Base-by-base conservation (phyloP, 1,140 invertebrate species). In the Drosophila sucinea region DNA sequence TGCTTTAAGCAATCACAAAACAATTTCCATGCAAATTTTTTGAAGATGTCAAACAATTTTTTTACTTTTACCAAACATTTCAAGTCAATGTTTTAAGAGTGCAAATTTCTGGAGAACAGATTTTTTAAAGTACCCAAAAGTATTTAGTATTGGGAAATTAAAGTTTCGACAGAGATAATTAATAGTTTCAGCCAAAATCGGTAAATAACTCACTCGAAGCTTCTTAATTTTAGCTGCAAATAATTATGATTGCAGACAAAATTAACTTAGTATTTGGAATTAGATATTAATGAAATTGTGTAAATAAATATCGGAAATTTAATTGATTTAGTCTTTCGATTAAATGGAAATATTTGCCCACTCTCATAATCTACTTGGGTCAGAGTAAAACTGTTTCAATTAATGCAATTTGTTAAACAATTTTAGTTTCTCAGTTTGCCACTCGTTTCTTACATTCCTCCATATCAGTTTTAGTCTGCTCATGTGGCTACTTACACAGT, bases 401-500 rank as follows among this genome's bases (percentile, higher is more conserved):
- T 35, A 17, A 58, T 58, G 32, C 56, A 38, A 58, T 58, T 58
- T 58, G 56, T 58, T 38, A 11, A 58, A 58, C 32, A 27, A 51
- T 51, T 27, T 51, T 51, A 51, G 44, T 51, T 10, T 51, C 44
- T 27, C 23, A 58, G 56, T 38, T 58, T 25, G 4, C 5, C 5
- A 23, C 6, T 58, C 56, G 17, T 35, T 57, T 33, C 56, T 38
- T 58, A n/a, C 32, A 55, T 70, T 75, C 17, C 17, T 23, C 23
- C 10, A 51, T 51, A 51, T 51, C 23, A 27, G 44, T 51, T 27
- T 51, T 25, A 27, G 7, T 27, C 44, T 51, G 56, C 25, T 32
- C 73, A 40, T 35, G 44, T 65, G 73, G 79, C 82, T 65, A 86
- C 78, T 82, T 86, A 85, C 66, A 87, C 23, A 35, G 17, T 82